Base-by-base conservation (phyloP, 1,140 invertebrate species). In the Sitophilus oryzae region DNA sequence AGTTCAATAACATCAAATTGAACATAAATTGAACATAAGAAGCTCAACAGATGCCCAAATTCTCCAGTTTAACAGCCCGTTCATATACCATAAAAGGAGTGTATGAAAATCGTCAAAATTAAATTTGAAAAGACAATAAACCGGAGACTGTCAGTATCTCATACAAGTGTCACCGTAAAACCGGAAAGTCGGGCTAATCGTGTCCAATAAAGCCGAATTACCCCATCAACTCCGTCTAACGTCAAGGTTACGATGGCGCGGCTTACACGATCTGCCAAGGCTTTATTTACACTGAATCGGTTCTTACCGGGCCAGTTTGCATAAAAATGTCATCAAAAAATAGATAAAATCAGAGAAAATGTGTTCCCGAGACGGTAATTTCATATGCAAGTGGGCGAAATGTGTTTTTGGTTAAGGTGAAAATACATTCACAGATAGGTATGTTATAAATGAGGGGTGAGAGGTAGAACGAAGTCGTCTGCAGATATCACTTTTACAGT, bases 101-200 rank as follows among this genome's bases (percentile, higher is more conserved):
- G 37, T 43, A 53, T 53, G 23, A 53, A 53, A 53, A 21, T 36
- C 23, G 34, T 35, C 23, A 41, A 53, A 53, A 53, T 53, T 53
- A 53, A 53, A 53, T 53, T 53, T 35, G n/a, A 38, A 22, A 15
- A 23, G 51, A 45, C 25, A 45, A 53, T 53, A 53, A 53, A 53
- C 37, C 22, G 42, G 34, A 22, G 25, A 15, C n/a, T 3, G 35
- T 34, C 21, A 53, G 25, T 43, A 45, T 42, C 46, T 56, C 53
- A 44, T 56, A 49, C 53, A 56, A 56, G 45, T 56, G 53, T 48
- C 53, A 49, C 38, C 46, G 35, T 48, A 48, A 56, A 48, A 41
- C 37, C 14, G 25, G 5, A 5, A 30, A 30, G 8, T 5, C 45
- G 50, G 36, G 45, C 45, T 49, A 48, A 55, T 48, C 45, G 53